Evolutionary conservation across 1,140 invertebrate genomes (phyloP), one percentile per base, ranked within the genome.

Genomic region (Cydia splendana): DNA sequence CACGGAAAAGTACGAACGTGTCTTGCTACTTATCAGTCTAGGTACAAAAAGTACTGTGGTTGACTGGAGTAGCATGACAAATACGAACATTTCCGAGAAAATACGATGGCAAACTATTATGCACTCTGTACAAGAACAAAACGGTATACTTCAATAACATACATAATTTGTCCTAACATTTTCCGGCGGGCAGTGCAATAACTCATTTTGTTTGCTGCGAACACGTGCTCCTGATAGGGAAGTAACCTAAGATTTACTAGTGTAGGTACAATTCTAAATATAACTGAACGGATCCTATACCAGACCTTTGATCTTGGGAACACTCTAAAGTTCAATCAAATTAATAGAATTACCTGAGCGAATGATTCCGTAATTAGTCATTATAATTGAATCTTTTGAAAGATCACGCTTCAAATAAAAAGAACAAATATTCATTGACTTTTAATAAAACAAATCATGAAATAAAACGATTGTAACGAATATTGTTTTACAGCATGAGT

Each of bases 141-240:
- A 7, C 15, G 10, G n/a, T n/a, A 71, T 42, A n/a, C 12, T 71
- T 12, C 28, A 69, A 69, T 69, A 69, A 42, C 34, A 9, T 42
- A 42, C 38, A 71, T 71, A 71, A 38, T 71, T 42, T 34, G 67
- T 71, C 67, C 38, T n/a, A 18, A n/a, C 51, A 2, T 45, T 71
- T 69, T 71, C 67, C 67, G 15, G 67, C 34, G 34, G 67, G 30
- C 38, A 71, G 38, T 45, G 30, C 67, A 34, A 71, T 71, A 71
- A 45, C 13, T 71, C 34, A 71, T 42, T 71, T 71, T 42, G 67
- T 71, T 71, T 71, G 65, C 65, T 69, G 67, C 30, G 34, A 71
- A 38, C 67, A 38, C 28, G 67, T 71, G 67, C 2, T 71, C 15
- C n/a, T 71, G 67, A 71, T 45, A 71, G 67, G 65, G 67, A 71